phyloP scores from a whole-genome alignment of 37 sponge, comb jelly and placozoan species.

The Chondrosia reniformis region DNA sequence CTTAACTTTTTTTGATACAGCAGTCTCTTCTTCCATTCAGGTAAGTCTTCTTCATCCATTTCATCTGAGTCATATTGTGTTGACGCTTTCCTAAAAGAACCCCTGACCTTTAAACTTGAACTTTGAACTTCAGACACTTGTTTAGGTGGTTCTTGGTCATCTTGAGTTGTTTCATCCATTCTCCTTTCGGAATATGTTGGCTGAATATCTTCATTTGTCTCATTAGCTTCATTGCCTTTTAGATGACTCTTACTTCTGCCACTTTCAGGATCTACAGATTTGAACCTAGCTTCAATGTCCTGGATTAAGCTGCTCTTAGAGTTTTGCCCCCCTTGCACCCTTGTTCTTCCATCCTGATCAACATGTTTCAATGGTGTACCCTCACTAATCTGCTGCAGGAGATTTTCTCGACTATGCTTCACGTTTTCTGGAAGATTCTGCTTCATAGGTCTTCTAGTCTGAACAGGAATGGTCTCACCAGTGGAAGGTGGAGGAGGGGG shows the following conservation, averaged over 20 bases:
- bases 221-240: not conserved
- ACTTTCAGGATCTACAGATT: not conserved
- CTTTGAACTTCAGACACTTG: not conserved
- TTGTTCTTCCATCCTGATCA: not conserved
- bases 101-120: not conserved
- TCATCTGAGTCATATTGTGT: not conserved
- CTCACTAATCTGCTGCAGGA: conserved; percentile 51
- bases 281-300: not conserved
- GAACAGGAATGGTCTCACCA: no score
- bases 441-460: no score
- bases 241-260: not conserved
- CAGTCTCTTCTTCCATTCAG: conserved; percentile 68
- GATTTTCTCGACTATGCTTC: conserved; percentile 18
- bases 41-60: conserved; percentile 30
- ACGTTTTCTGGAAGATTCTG: not conserved
- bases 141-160: not conserved
- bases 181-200: not conserved
- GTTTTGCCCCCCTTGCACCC: not conserved
- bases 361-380: conserved; percentile 31
- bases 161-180: not conserved
- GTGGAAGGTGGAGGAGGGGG: no score
- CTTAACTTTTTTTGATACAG: conserved; percentile 39
- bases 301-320: not conserved
- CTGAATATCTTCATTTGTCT: not conserved
- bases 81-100: not conserved